Base-by-base conservation (phyloP, 2,113 vertebrate genomes). In the Phalacrocorax carbo region DNA sequence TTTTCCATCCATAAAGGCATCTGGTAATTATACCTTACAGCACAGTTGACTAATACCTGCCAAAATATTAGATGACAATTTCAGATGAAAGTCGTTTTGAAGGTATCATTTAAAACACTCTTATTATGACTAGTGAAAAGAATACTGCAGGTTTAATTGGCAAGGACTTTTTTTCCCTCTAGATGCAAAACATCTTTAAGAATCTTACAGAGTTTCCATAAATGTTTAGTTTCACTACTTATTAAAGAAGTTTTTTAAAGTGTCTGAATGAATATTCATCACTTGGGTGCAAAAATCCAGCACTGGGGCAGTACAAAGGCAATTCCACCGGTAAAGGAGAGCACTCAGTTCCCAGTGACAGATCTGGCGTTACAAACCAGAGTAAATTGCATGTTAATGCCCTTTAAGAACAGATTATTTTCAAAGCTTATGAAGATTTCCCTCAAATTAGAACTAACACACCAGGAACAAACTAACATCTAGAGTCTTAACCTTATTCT, bases 31-130 rank as follows among this genome's bases (percentile, higher is more conserved):
- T 1, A 89, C 40, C 93, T 76, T 68, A 15, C 34, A 91, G 82
- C n/a, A 71, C 26, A 58, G 86, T 96, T 96, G 86, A 95, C 77
- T 84, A 91, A 91, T 26, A 70, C 73, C 69, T 89, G 88, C 69
- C 95, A 95, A 96, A 94, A 93, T 61, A 89, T 64, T 71, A 68
- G 49, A 57, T 61, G 91, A 69, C 80, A 82, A 65, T 82, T 87
- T 58, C 61, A 87, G 81, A 94, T 91, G 52, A 85, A 93, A 96
- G 94, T 22, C 85, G 42, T 92, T 93, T 32, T 9, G 57, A 78
- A 93, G 84, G 65, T 51, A 93, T 62, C 86, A 89, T 79, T 93
- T 95, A 78, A 73, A 72, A 73, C 1, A 21, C 70, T 76, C 65
- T 42, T 60, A 71, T 66, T 73, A 66, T 69, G 68, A 72, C 81